Conservation (phyloP, 2,113 vertebrate species). For the Chrysemys picta region DNA sequence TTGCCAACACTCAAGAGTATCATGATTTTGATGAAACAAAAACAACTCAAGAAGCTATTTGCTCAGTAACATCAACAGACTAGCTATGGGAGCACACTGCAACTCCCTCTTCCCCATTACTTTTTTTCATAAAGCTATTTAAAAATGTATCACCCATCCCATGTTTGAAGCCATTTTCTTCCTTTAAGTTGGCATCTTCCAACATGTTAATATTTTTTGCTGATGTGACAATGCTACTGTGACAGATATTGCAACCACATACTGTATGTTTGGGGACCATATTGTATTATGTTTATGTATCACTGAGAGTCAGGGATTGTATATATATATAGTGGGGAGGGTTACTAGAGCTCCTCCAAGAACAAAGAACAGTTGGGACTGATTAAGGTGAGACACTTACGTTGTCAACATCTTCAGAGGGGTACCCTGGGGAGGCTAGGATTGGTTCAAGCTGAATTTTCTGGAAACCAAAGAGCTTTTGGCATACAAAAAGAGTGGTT, state of each 20-base stretch:
- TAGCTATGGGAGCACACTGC: neutral
- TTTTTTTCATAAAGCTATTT: conserved; percentile 31
- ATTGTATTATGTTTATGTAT: neutral
- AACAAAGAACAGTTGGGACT: neutral
- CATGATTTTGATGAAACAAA: conserved; percentile 77
- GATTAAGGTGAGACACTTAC: neutral
- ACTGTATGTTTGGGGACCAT: neutral
- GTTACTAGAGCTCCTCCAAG: neutral
- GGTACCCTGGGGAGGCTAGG: neutral
- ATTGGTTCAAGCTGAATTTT: neutral
- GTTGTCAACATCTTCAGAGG: neutral
- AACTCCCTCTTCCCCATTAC: conserved; percentile 12
- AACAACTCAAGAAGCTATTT: conserved; percentile 74
- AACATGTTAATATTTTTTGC: conserved; percentile 43
- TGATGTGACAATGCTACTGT: neutral
- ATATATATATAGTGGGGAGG: neutral
- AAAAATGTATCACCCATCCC: conserved; percentile 15
- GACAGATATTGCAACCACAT: neutral
- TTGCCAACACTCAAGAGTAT: conserved; percentile 72
- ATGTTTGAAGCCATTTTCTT: neutral
- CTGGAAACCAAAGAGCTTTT: neutral
- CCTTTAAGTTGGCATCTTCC: conserved; percentile 26
- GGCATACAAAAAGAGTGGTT: neutral
- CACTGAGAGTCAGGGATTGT: neutral
- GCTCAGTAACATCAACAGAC: conserved; percentile 58